Percentiles rank a stretch among this genome's conserved stretches.
Conservation (phyloP, 1,140 invertebrate genomes). For the Drosophila sproati region DNA sequence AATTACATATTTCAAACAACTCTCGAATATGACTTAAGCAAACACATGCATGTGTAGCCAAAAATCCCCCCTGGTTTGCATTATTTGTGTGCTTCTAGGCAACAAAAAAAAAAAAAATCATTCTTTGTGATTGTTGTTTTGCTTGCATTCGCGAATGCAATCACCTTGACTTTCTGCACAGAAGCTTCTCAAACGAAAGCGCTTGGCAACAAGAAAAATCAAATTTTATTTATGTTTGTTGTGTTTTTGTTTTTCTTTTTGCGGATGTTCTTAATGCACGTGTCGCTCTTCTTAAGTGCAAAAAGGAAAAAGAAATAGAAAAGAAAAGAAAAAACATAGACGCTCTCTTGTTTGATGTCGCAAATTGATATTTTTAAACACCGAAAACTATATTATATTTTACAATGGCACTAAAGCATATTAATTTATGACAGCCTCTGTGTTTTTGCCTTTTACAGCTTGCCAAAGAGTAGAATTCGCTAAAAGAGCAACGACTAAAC, state of each 20-base stretch:
- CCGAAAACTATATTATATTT: constrained; percentile 6
- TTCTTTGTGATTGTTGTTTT: constrained; percentile 11
- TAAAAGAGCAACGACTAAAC: constrained; percentile 4
- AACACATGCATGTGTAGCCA: not conserved
- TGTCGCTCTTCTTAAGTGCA: constrained; percentile 36
- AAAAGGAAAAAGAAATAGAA: constrained; percentile 1
- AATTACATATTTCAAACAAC: not conserved
- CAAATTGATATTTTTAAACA: constrained; percentile 23
- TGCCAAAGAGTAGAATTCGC: constrained; percentile 33
- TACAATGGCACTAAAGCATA: constrained; percentile 9
- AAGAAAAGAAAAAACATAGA: not conserved
- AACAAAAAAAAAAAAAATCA: not conserved
- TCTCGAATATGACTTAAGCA: not conserved
- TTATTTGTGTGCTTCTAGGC: not conserved
- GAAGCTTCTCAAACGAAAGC: not conserved
- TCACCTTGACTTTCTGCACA: constrained; percentile 38
- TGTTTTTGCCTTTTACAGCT: constrained; percentile 44
- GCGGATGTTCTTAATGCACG: constrained; percentile 26
- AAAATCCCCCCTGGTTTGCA: constrained; percentile 1
- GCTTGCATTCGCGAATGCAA: constrained; percentile 16
- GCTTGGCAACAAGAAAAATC: constrained; percentile 17
- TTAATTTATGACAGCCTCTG: constrained; percentile 28
- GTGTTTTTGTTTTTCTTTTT: not conserved
- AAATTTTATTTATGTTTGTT: constrained; percentile 3
- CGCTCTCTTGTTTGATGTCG: not conserved